Percentiles rank a stretch among this genome's conserved stretches.
Evolutionary conservation across 2,113 vertebrate species (phyloP).

Genomic region (Mus spicilegus): DNA sequence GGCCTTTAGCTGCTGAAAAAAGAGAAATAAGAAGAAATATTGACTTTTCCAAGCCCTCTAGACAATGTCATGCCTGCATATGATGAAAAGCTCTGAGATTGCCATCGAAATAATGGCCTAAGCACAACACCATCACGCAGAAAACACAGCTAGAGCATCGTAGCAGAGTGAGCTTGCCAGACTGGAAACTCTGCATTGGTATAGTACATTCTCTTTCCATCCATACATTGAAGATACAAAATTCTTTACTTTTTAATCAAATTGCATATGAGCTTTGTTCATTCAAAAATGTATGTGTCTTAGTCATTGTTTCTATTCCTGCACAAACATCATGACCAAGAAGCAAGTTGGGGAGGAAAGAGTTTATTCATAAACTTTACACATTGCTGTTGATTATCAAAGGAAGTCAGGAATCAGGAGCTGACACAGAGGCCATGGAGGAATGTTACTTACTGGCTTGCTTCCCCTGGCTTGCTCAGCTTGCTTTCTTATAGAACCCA

Average conservation of each 20-base stretch:
- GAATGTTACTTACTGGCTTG: too few relatives aligned
- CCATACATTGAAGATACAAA: background rate
- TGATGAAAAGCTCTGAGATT: background rate
- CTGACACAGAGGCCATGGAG: too few relatives aligned
- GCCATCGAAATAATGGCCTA: background rate
- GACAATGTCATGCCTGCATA: background rate
- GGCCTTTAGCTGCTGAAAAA: background rate
- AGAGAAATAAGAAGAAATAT: background rate
- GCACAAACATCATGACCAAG: too few relatives aligned
- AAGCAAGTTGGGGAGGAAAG: too few relatives aligned
- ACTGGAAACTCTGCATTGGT: background rate
- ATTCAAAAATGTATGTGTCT: background rate
- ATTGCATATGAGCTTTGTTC: background rate
- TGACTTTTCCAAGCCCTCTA: rapidly evolving
- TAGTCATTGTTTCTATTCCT: too few relatives aligned
- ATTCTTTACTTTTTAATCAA: background rate
- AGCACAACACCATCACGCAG: background rate
- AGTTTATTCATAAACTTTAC: too few relatives aligned
- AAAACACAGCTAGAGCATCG: background rate
- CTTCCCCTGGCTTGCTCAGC: too few relatives aligned
- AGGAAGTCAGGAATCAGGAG: too few relatives aligned
- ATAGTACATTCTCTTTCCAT: background rate
- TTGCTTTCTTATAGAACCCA: too few relatives aligned
- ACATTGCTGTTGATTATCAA: too few relatives aligned
- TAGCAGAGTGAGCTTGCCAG: background rate